Percentiles rank a stretch among this genome's conserved stretches.
These are phyloP conservation scores for Melanostigma gelatinosum DNA, from an alignment of 2,113 vertebrate species.

Conservation along the genomic window DNA sequence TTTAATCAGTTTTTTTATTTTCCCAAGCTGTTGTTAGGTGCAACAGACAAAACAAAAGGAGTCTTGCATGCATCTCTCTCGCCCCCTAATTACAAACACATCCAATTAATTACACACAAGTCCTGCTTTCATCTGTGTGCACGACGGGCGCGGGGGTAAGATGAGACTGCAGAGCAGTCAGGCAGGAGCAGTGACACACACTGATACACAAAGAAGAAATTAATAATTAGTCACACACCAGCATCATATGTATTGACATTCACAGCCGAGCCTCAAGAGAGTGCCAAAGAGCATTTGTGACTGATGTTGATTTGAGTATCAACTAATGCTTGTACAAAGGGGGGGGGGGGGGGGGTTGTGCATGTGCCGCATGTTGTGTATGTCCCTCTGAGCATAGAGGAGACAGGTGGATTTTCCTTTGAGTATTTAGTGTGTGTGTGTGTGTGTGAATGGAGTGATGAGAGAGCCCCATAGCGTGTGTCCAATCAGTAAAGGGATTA, in stretches of 20 bases:
- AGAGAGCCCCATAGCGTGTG: conserved; percentile 18
- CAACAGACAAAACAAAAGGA: conserved; percentile 80
- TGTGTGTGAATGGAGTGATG: not conserved
- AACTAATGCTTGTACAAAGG: conserved; percentile 17
- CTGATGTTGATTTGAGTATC: conserved; percentile 13
- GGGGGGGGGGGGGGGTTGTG: not conserved
- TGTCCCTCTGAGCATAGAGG: conserved; percentile 6
- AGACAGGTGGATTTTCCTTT: conserved; percentile 12
- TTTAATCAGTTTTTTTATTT: conserved; percentile 83
- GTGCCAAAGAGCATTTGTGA: conserved; percentile 3
- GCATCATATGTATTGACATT: conserved; percentile 39
- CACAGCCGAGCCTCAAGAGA: conserved; percentile 3
- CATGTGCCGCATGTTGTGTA: not conserved
- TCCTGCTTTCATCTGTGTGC: conserved; percentile 73
- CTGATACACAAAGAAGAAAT: conserved; percentile 62
- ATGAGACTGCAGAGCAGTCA: conserved; percentile 63
- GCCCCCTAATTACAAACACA: conserved; percentile 84
- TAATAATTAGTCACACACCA: conserved; percentile 66
- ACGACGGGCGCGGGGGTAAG: conserved; percentile 35
- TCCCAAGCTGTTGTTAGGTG: conserved; percentile 65
- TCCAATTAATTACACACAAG: conserved; percentile 83
- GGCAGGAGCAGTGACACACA: conserved; percentile 62
- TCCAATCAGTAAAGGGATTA: conserved; percentile 40
- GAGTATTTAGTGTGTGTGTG: not conserved
- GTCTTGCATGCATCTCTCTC: conserved; percentile 62